A percentile compares a stretch with the other conserved stretches of the same genome.
These are phyloP conservation scores for Eidolon dupreanum DNA, from an alignment of 2,797 vertebrate genomes.

Conservation along the genomic window DNA sequence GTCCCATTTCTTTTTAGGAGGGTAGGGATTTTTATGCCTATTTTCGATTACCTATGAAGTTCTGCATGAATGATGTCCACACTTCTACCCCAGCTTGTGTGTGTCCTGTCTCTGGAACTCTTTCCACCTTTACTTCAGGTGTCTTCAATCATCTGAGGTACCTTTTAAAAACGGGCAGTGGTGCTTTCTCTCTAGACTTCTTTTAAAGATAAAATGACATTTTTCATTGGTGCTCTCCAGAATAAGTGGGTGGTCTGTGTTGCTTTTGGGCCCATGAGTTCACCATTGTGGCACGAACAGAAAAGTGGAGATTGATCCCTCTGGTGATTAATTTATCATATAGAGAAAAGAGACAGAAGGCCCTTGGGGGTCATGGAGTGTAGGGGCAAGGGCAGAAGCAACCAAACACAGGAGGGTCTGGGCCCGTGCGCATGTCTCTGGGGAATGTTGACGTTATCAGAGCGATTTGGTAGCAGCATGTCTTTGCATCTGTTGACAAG, in stretches of 20 bases:
- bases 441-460: background rate
- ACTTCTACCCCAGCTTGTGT: fast-evolving
- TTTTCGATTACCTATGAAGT: fast-evolving
- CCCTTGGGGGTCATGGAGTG: fast-evolving
- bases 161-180: background rate
- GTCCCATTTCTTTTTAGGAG: background rate
- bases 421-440: fast-evolving
- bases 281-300: background rate
- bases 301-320: background rate
- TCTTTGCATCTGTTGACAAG: background rate
- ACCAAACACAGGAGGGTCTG: background rate
- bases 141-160: background rate
- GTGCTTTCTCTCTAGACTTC: background rate
- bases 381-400: background rate
- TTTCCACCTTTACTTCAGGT: background rate
- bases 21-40: too few species aligned
- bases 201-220: background rate
- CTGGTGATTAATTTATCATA: background rate
- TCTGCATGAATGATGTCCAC: background rate
- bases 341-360: background rate
- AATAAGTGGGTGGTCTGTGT: background rate
- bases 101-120: background rate
- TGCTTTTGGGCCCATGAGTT: background rate
- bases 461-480: background rate
- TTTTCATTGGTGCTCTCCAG: background rate